phyloP scores from a whole-genome alignment of 2,888 invertebrate species.

The Athetis lepigone region DNA sequence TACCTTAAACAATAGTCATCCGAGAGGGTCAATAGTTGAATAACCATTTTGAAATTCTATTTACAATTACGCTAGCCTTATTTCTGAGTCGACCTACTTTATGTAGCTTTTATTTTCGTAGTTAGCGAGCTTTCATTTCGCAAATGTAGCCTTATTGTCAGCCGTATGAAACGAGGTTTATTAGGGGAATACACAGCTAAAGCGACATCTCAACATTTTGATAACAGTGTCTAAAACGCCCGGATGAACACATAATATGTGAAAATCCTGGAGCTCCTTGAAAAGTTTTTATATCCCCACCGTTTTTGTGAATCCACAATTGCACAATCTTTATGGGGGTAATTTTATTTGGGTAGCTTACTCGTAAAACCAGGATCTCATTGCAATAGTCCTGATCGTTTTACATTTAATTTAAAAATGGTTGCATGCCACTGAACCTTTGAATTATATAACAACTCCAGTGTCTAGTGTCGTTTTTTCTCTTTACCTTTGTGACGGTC shows the following conservation, averaged over 20 bases:
- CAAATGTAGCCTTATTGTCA: background rate
- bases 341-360: slow-evolving; percentile 68
- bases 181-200: background rate
- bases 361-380: slow-evolving; percentile 63
- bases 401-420: slow-evolving; percentile 58
- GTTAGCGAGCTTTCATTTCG: slow-evolving; percentile 7
- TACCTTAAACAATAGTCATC: slow-evolving; percentile 32
- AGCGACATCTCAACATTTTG: slow-evolving; percentile 15
- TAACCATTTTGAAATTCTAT: slow-evolving; percentile 28
- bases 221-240: slow-evolving; percentile 11
- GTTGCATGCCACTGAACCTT: slow-evolving; percentile 39
- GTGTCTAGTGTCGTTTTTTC: slow-evolving; percentile 60
- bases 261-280: slow-evolving; percentile 43
- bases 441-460: slow-evolving; percentile 55
- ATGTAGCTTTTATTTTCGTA: background rate
- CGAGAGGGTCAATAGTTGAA: slow-evolving; percentile 30
- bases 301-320: slow-evolving; percentile 63
- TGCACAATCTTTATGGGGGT: slow-evolving; percentile 63
- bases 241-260: slow-evolving; percentile 34
- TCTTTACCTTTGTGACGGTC: slow-evolving; percentile 70
- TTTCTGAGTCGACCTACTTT: slow-evolving; percentile 3
- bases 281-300: slow-evolving; percentile 53
- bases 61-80: slow-evolving; percentile 9
- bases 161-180: slow-evolving; percentile 1
- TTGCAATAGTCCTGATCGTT: slow-evolving; percentile 58